These are phyloP conservation scores for Maconellicoccus hirsutus DNA, from an alignment of 1,140 invertebrate genomes.

Conservation along the genomic window DNA sequence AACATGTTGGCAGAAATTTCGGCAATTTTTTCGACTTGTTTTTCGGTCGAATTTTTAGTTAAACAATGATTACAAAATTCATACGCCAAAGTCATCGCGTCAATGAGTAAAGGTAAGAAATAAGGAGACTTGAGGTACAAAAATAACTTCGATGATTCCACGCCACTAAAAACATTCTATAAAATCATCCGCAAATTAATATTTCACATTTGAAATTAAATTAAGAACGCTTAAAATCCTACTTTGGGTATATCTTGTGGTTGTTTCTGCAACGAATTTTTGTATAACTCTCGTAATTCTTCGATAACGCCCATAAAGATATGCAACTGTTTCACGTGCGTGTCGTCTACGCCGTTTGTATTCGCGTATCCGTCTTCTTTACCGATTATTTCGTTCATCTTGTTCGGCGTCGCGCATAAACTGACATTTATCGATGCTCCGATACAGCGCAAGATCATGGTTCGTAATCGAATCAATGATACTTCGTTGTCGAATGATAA, in stretches of 20 bases:
- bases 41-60: neutral
- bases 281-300: constrained; percentile 16
- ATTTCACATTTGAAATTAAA: too few relatives aligned
- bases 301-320: constrained; percentile 9
- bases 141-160: neutral
- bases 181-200: neutral
- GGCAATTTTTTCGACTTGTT: neutral
- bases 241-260: neutral
- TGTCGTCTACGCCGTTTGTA: neutral
- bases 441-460: constrained; percentile 25
- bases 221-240: neutral
- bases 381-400: neutral
- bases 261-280: neutral
- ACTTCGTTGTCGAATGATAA: constrained; percentile 26
- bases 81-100: constrained; percentile 2
- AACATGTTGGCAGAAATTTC: neutral
- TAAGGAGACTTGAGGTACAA: neutral
- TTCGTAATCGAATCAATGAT: constrained; percentile 26
- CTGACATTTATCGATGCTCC: constrained; percentile 9
- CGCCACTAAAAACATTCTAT: constrained; percentile 12
- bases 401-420: neutral
- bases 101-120: constrained; percentile 12
- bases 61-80: constrained; percentile 14
- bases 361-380: neutral
- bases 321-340: neutral